Evolutionary conservation across 2,113 vertebrate species (phyloP).

Genomic region (Stomatorhinus ivindoensis): DNA sequence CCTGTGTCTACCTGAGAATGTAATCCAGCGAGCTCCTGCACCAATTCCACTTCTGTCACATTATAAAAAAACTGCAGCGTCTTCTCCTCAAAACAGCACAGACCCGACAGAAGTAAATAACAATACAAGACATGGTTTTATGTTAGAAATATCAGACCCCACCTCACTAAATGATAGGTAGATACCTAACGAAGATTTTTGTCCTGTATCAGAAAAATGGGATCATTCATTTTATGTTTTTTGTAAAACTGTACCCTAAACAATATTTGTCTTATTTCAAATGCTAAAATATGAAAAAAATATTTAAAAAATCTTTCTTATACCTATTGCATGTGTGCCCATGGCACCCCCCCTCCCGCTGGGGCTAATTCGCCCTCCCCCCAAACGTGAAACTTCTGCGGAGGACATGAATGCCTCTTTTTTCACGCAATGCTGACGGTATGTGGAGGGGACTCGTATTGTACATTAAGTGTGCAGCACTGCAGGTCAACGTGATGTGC

Average conservation of each 20-base stretch:
- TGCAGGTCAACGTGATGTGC: not conserved
- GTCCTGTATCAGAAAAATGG: not conserved
- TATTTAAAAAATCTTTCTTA: not conserved
- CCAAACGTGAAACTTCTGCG: not conserved
- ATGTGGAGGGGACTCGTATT: not conserved
- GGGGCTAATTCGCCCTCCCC: not conserved
- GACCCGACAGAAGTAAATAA: not conserved
- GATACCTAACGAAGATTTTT: not conserved
- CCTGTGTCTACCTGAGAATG: not conserved
- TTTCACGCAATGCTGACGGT: not conserved
- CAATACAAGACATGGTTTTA: not conserved
- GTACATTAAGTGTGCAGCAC: not conserved
- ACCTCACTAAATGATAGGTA: too few relatives aligned
- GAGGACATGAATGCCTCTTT: not conserved
- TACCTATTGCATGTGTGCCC: not conserved
- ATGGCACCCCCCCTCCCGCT: not conserved
- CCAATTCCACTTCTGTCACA: not conserved
- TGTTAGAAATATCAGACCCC: not conserved
- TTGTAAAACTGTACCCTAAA: not conserved
- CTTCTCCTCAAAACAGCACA: not conserved
- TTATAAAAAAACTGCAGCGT: not conserved
- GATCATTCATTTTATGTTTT: not conserved
- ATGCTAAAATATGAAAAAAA: not conserved
- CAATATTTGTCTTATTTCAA: not conserved
- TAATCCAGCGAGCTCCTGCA: not conserved